Base-by-base conservation (phyloP, 2,888 invertebrate species). In the Orchesellides sinensis region DNA sequence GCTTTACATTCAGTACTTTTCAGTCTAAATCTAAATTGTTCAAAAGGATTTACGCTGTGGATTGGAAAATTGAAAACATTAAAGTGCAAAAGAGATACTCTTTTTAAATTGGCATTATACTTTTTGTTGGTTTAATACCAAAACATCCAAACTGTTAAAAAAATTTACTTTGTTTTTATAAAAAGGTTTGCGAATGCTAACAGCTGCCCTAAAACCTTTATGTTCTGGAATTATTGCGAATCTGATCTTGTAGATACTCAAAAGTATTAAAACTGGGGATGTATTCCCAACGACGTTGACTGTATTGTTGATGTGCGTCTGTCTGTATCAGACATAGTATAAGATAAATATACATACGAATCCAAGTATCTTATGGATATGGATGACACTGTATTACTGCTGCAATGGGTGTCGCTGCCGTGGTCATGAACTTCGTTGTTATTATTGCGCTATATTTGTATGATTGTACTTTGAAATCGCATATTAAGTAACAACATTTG, bases 191-290 rank as follows among this genome's bases (percentile, higher is more conserved):
- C n/a, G n/a, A n/a, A n/a, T n/a, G n/a, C n/a, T n/a, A n/a, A n/a
- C n/a, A n/a, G n/a, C n/a, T n/a, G n/a, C n/a, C n/a, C n/a, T n/a
- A n/a, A n/a, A n/a, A n/a, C n/a, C n/a, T n/a, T n/a, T n/a, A n/a
- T 5, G 8, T 10, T 23, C 2, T 35, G 10, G 19, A 21, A 23
- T 65, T 45, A 40, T 32, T 69, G n/a, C 14, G 19, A 32, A 69
- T 69, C 69, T 54, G 54, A 68, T 45, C 2, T 14, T 66, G 80
- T 80, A 80, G 80, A 65, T 80, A 80, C 80, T 80, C 80, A 73
- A 49, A 80, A 80, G 80, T 80, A 80, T 80, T 80, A 80, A n/a
- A n/a, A 47, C 47, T 47, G 56, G 80, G 73, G 47, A 40, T 52
- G 52, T 10, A 56, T 73, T 65, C 49, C 72, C 61, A 27, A 72